Conservation (phyloP, 2,797 vertebrate species). For the Xenopus petersii region DNA sequence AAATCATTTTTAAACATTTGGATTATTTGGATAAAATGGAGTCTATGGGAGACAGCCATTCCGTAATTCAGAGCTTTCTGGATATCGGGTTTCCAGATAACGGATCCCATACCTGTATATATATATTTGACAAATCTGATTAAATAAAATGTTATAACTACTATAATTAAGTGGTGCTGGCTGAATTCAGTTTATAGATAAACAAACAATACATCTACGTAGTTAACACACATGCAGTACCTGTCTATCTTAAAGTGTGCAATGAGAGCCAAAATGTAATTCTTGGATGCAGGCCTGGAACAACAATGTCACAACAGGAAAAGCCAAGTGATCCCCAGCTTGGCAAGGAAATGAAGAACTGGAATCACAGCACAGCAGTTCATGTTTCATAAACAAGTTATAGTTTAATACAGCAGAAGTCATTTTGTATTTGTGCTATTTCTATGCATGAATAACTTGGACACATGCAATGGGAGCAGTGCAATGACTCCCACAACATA, state of each 20-base stretch:
- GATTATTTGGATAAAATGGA: too few relatives aligned
- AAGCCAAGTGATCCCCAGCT: neutral
- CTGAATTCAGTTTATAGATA: neutral
- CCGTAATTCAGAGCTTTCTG: too few relatives aligned
- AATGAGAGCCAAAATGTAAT: neutral
- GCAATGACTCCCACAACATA: neutral
- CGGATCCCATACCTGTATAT: too few relatives aligned
- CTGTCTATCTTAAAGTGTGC: neutral
- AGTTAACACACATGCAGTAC: neutral
- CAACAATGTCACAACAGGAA: neutral
- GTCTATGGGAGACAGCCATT: too few relatives aligned
- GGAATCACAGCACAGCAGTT: neutral
- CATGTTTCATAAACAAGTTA: neutral
- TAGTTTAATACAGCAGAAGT: neutral
- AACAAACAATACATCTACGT: neutral
- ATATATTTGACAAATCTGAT: too few relatives aligned
- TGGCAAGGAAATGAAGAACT: neutral
- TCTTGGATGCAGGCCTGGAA: neutral
- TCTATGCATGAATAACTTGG: neutral
- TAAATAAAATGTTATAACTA: too few relatives aligned
- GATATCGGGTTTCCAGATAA: too few relatives aligned
- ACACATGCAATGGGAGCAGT: neutral
- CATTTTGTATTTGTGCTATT: neutral
- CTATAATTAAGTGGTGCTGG: neutral
- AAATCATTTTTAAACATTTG: too few relatives aligned